Base-by-base conservation (phyloP, 2,797 vertebrate genomes). In the Nannoperca obscura region DNA sequence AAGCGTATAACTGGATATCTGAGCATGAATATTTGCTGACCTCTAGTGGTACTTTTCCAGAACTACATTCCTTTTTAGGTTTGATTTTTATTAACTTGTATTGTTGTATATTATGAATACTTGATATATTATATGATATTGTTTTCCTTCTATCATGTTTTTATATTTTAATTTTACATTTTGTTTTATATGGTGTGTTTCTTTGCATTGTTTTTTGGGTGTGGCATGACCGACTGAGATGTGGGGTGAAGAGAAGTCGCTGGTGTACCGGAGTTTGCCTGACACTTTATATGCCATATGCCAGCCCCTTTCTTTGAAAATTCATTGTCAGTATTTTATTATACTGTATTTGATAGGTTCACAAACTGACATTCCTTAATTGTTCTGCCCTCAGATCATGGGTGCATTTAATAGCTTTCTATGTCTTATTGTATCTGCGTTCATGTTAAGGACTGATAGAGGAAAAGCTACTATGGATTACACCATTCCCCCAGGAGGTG, bases 1-100 rank as follows among this genome's bases (percentile, higher is more conserved):
- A 89, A 89, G 78, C 76, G 85, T 90, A 68, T 82, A 86, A 91
- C 86, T 88, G 91, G 86, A 93, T 90, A 90, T 91, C 86, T 91
- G 90, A 95, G 92, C 93, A 93, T 95, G 93, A 91, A 88, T 91
- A 90, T 95, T 94, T 95, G 92, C 93, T 94, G 95, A 91, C 94
- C 92, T 91, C 92, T 94, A 92, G 91, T 94, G 95, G 92, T 93
- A 91, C 71, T 88, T 90, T 87, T 90, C 55, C 78, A 90, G 89
- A 94, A 93, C 86, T 93, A 93, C 95, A 95, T 95, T 95, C 91
- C 87, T 89, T 87, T 91, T 88, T 87, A 88, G 87, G 73, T 89
- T 92, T 87, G 64, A 84, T 90, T 94, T 93, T 81, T 87, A 84
- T 85, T 86, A 73, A 89, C 82, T 84, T 79, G 76, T 85, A 90